Evolutionary conservation across 2,113 vertebrate species (phyloP), one percentile per base, ranked within the genome.

Genomic region (Marmota flaviventris): DNA sequence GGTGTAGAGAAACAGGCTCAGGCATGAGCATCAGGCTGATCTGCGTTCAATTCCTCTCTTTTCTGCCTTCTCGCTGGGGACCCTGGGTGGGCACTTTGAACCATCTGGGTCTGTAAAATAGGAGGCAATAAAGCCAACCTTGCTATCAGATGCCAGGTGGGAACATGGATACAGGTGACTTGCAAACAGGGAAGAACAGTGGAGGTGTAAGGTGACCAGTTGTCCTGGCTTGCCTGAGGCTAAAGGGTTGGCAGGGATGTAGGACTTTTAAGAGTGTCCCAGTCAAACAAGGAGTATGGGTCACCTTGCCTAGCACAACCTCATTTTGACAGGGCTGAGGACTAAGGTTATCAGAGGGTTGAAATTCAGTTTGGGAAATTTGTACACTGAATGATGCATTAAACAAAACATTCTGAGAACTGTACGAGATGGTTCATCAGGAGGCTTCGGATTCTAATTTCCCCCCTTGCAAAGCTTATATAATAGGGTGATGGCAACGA

Each of bases 351-450:
- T 76, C 73, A 70, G 61, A 48, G 69, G 4, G 4, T 4, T 34
- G 4, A 81, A 65, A 25, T 9, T 34, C 42, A 61, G n/a, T 89
- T 90, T 85, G 56, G 72, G 67, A 93, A 96, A 96, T 42, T 14
- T 51, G 5, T 16, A 72, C 22, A 2, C 24, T 85, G 67, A 53
- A 32, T 45, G 22, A 91, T 24, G 69, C 87, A 82, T 39, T 45
- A 69, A 88, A 84, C 0, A 73, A 73, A 75, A 63, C 17, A 78
- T 72, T 78, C 72, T 85, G n/a, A 70, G 61, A 92, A 39, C 14
- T 48, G 92, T 37, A 48, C n/a, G 77, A 72, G 25, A 45, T 20
- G n/a, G 24, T 84, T 70, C 20, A 87, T 45, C 53, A 58, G 81
- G 42, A 81, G 29, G 9, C 53, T 63, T 93, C 83, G 85, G 45